Base-by-base conservation (phyloP, 2,888 invertebrate species). In the Dasysyrphus albostriatus region DNA sequence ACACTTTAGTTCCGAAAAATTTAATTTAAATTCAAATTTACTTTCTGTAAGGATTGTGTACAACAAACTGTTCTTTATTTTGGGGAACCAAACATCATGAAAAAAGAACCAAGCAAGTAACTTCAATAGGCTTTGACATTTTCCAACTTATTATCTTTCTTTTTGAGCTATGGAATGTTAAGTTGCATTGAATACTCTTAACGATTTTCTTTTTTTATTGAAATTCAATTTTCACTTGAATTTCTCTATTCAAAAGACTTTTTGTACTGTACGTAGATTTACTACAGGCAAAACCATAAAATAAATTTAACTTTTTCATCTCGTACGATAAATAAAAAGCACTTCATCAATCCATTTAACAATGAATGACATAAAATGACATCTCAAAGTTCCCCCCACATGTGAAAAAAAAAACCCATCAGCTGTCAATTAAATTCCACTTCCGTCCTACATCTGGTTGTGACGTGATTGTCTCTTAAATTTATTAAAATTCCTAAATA, bases 401-500 rank as follows among this genome's bases (percentile, higher is more conserved):
- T 24, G 7, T n/a, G n/a, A 54, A 49, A 51, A 16, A n/a, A 49
- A 37, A 32, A 51, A 16, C 39, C 37, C 49, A 51, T 37, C 47
- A 32, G 39, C 12, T 42, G 61, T 83, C 61, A 79, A 75, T 81
- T 81, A 51, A 67, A 77, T 77, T 69, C 58, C 73, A 81, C 73
- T 73, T 85, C 81, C 81, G 81, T 54, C 77, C 49, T 56, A 70
- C 56, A 81, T 76, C 63, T 58, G 42, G 14, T 29, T 24, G 6
- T 14, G 54, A 19, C 39, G 8, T 8, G 12, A 34, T 49, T 49
- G 67, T 19, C 10, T 3, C 8, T 67, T 67, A 19, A 67, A 37
- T 49, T 67, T 54, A 54, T 63, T 42, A 77, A 67, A 51, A 54
- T 37, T 56, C 51, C 51, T 24, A 29, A 34, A 65, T 37, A 34